phyloP scores from a whole-genome alignment of 2,888 invertebrate genomes.

The Serrognathus titanus region DNA sequence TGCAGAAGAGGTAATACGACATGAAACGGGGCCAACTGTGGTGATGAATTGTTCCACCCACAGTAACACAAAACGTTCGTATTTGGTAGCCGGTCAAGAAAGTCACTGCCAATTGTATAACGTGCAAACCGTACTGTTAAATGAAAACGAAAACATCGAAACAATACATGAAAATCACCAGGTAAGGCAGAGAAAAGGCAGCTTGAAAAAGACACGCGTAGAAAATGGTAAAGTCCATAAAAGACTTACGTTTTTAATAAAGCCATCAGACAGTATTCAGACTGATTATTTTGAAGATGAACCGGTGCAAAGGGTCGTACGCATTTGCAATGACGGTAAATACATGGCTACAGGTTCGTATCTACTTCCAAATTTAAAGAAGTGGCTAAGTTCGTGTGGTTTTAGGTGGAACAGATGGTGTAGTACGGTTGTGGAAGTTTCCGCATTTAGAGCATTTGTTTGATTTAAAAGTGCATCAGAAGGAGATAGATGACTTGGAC shows the following conservation, averaged over 20 bases:
- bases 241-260: slow-evolving; percentile 70
- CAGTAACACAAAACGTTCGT: slow-evolving; percentile 69
- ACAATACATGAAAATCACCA: slow-evolving; percentile 36
- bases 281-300: slow-evolving; percentile 78
- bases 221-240: slow-evolving; percentile 55
- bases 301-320: slow-evolving; percentile 81
- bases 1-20: slow-evolving; percentile 83
- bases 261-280: slow-evolving; percentile 76
- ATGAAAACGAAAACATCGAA: slow-evolving; percentile 53
- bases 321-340: slow-evolving; percentile 65
- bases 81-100: slow-evolving; percentile 87
- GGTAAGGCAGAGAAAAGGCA: slow-evolving; percentile 39
- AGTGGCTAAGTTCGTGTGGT: slow-evolving; percentile 6
- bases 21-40: slow-evolving; percentile 84
- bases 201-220: slow-evolving; percentile 57
- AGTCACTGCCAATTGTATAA: slow-evolving; percentile 84
- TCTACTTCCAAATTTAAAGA: slow-evolving; percentile 1
- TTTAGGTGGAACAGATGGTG: slow-evolving; percentile 78
- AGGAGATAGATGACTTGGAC: slow-evolving; percentile 93
- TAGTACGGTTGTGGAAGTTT: slow-evolving; percentile 83
- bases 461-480: slow-evolving; percentile 74
- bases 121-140: slow-evolving; percentile 53
- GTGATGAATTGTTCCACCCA: slow-evolving; percentile 88
- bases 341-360: slow-evolving; percentile 73
- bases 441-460: slow-evolving; percentile 71